phyloP scores from a whole-genome alignment of 2,888 invertebrate genomes.

The Criorhina ranunculi region DNA sequence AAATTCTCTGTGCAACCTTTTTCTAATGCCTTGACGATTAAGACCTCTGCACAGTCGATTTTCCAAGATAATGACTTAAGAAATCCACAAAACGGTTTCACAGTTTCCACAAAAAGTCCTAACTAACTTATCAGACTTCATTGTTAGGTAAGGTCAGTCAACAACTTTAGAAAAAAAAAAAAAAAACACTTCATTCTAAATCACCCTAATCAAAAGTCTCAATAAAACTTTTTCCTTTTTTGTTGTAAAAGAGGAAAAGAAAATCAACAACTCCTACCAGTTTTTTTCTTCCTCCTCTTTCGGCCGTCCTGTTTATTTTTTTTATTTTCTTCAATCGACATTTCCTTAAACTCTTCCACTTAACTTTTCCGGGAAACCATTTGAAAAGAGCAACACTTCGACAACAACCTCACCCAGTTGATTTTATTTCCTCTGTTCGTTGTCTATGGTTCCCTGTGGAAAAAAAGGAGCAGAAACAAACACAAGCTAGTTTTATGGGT shows the following conservation, averaged over 20 bases:
- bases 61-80: too few species aligned
- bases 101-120: too few species aligned
- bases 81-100: too few species aligned
- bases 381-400: slow-evolving; percentile 72
- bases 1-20: too few species aligned
- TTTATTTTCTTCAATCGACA: slow-evolving; percentile 37
- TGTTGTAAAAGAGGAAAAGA: slow-evolving; percentile 6
- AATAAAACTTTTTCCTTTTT: slow-evolving; percentile 41
- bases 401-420: slow-evolving; percentile 63
- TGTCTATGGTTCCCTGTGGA: neutral
- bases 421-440: slow-evolving; percentile 49
- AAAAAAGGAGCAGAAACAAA: slow-evolving; percentile 39
- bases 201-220: slow-evolving; percentile 67
- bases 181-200: slow-evolving; percentile 14
- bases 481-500: slow-evolving; percentile 54
- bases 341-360: slow-evolving; percentile 75
- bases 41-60: too few species aligned
- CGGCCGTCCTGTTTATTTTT: neutral
- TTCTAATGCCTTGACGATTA: too few species aligned
- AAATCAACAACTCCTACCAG: slow-evolving; percentile 28
- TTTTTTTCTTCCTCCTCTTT: slow-evolving; percentile 12
- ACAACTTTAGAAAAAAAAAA: neutral
- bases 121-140: neutral
- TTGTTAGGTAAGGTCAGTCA: neutral
- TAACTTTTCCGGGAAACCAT: slow-evolving; percentile 72